phyloP scores from a whole-genome alignment of 2,113 vertebrate species.

The Nibea coibor region DNA sequence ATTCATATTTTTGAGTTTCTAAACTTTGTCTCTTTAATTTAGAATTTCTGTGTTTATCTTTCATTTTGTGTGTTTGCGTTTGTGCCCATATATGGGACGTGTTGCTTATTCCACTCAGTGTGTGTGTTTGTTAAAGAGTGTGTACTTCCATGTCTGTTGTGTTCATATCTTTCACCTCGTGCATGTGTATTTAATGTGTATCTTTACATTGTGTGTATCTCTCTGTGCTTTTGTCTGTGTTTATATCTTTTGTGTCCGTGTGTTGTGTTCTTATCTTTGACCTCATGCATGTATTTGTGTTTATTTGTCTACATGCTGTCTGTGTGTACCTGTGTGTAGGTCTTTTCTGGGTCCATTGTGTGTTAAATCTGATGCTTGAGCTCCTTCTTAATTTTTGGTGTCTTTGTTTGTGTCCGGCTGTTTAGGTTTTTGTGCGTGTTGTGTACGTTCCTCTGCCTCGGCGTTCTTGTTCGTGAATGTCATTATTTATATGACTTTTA shows the following conservation, averaged over 20 bases:
- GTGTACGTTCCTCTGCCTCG: background rate
- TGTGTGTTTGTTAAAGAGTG: background rate
- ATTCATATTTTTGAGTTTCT: background rate
- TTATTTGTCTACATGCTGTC: no score
- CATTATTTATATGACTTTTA: conserved; percentile 24
- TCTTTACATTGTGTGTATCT: background rate
- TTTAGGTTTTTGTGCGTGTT: background rate
- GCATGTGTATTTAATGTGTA: no score
- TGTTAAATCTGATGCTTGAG: background rate
- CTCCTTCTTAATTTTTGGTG: background rate
- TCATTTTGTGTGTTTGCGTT: background rate
- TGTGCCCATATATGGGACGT: background rate
- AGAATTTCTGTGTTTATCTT: background rate
- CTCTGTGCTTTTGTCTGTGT: background rate
- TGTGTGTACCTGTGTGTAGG: background rate
- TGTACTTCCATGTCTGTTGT: background rate
- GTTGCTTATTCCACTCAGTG: background rate
- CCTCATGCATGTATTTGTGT: no score
- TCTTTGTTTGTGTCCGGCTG: background rate
- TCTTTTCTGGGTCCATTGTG: background rate
- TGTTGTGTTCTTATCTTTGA: no score
- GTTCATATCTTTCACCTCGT: background rate
- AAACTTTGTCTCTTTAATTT: background rate
- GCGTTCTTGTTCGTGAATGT: conserved; percentile 10
- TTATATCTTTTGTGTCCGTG: background rate